Evolutionary conservation across 2,113 vertebrate genomes (phyloP).

Genomic region (Ciconia stormi): DNA sequence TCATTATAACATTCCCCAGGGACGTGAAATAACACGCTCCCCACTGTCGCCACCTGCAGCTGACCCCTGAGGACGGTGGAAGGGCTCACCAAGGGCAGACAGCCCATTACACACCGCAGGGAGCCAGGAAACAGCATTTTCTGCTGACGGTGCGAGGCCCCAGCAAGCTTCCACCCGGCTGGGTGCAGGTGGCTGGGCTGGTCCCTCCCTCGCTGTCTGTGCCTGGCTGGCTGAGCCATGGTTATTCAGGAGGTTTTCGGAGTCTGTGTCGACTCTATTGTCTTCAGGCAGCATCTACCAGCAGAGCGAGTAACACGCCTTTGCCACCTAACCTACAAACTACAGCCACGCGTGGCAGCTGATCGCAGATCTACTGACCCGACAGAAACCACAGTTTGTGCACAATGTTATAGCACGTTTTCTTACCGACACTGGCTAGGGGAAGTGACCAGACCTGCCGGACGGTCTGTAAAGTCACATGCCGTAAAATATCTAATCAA

Average conservation of each 20-base stretch:
- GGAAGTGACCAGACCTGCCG: not conserved
- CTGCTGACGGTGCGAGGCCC: not conserved
- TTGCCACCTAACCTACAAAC: not conserved
- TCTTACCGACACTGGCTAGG: fast-evolving
- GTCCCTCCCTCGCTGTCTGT: not conserved
- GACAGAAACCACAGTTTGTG: not conserved
- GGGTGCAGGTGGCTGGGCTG: not conserved
- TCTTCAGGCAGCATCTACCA: not conserved
- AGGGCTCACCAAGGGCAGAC: not conserved
- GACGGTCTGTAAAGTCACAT: not conserved
- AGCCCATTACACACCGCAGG: not conserved
- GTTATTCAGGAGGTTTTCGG: fast-evolving
- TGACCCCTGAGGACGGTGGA: not conserved
- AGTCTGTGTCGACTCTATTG: not conserved
- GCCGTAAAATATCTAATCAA: not conserved
- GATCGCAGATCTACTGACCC: not conserved
- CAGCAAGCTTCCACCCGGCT: not conserved
- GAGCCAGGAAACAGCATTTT: not conserved
- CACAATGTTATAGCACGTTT: not conserved
- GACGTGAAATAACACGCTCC: fast-evolving
- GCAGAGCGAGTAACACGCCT: not conserved
- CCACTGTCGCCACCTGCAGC: not conserved
- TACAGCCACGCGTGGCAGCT: not conserved
- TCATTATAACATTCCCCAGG: not conserved
- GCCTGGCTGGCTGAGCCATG: not conserved